Evolutionary conservation across 1,140 invertebrate species (phyloP), one percentile per base, ranked within the genome.

Genomic region (Steinernema feltiae): DNA sequence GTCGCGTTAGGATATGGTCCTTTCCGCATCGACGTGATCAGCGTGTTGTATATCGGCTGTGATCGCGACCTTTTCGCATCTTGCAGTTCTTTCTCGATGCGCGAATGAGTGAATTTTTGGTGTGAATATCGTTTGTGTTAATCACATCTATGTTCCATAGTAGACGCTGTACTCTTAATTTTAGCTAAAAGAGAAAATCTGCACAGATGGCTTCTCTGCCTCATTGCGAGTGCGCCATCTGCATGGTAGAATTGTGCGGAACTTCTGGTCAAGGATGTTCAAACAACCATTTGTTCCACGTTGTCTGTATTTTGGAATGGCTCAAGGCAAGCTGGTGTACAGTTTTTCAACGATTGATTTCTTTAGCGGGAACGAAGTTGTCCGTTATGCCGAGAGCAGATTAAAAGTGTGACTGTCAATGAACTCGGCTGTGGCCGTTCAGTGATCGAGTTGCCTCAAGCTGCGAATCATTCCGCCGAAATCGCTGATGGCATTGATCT

Each of bases 301-400:
- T 63, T 3, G 53, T 63, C 24, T 63, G 53, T 21, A 63, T 63
- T 63, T 21, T 63, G 53, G 53, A 63, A 63, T 63, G 53, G 53
- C 24, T 63, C 15, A 63, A 63, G 53, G 53, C 24, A 63, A 63
- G 53, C 24, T 41, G 12, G 15, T n/a, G 24, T 17, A 63, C 3
- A 7, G 24, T 27, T 21, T 63, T 3, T 21, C 24, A 15, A 63
- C 24, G 3, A 63, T 17, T 15, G 7, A 12, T 27, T 63, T 12
- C 24, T n/a, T 63, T 27, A 63, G 53, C 53, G 53, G 3, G 53
- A 63, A 27, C 7, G 53, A 27, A 63, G 53, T 21, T 63, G 53
- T 27, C 53, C 53, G 24, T 21, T 63, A 63, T 63, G 53, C 24
- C 15, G 53, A 17, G 12, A 63, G 24, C 53, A 63, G 7, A 63